phyloP scores from a whole-genome alignment of 1,140 invertebrate genomes.

The Hirudo medicinalis region DNA sequence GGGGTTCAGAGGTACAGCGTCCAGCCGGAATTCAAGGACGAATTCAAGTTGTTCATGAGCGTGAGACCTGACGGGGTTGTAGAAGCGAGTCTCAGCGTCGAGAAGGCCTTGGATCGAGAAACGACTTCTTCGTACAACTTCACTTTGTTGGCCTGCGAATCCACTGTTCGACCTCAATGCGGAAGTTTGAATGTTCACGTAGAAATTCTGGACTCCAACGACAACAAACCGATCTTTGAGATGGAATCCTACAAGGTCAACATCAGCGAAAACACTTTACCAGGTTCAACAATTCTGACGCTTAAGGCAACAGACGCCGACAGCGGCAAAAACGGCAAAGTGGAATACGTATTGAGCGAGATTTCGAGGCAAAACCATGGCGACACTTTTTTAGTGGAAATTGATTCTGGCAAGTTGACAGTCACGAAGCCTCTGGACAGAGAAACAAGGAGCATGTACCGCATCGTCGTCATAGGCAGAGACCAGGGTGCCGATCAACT shows the following conservation, averaged over 20 bases:
- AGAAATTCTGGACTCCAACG: slow-evolving; percentile 56
- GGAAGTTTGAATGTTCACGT: neutral
- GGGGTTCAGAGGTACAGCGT: slow-evolving; percentile 15
- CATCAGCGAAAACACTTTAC: slow-evolving; percentile 58
- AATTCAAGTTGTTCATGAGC: slow-evolving; percentile 14
- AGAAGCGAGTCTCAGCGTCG: slow-evolving; percentile 16
- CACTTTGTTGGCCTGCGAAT: slow-evolving; percentile 11
- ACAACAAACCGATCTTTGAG: slow-evolving; percentile 66
- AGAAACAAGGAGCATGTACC: neutral
- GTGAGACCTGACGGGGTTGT: slow-evolving; percentile 19
- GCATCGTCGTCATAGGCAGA: neutral
- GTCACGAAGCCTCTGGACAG: neutral
- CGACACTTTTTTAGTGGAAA: neutral
- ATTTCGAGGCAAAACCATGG: neutral
- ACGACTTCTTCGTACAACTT: slow-evolving; percentile 1
- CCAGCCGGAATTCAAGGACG: neutral
- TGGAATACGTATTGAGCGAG: slow-evolving; percentile 47
- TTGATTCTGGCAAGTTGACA: neutral
- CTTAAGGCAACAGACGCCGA: slow-evolving; percentile 66
- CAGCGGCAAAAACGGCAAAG: slow-evolving; percentile 56
- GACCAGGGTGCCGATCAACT: neutral
- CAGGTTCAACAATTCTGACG: slow-evolving; percentile 58
- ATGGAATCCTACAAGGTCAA: slow-evolving; percentile 51
- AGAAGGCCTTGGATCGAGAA: slow-evolving; percentile 18
- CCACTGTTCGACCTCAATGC: neutral